Conservation (phyloP, 2,113 vertebrate species). For the Scortum barcoo region DNA sequence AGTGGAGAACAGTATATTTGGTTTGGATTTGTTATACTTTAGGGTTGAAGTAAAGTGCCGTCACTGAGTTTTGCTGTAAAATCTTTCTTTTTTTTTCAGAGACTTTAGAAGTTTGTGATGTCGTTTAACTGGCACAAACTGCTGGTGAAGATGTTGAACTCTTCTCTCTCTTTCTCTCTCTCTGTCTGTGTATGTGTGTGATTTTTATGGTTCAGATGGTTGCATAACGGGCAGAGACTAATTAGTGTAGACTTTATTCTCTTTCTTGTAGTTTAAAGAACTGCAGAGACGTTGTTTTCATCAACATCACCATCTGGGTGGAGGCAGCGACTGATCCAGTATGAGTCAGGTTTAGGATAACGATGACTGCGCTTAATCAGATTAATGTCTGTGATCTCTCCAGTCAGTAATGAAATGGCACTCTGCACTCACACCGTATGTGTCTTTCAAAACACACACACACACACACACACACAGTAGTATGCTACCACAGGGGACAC, state of each 20-base stretch:
- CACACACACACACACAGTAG: conserved; percentile 20
- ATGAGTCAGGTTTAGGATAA: conserved; percentile 30
- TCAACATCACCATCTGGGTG: background rate
- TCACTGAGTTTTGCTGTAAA: background rate
- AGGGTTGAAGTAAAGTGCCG: conserved; percentile 16
- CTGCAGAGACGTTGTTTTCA: background rate
- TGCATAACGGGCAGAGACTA: conserved; percentile 40
- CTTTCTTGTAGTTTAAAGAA: conserved; percentile 12
- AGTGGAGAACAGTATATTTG: background rate
- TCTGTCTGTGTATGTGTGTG: background rate
- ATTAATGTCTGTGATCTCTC: conserved; percentile 60
- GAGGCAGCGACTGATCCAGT: background rate
- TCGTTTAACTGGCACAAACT: conserved; percentile 3
- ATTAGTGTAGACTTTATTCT: conserved; percentile 31
- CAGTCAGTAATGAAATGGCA: conserved; percentile 61
- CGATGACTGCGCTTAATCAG: conserved; percentile 43
- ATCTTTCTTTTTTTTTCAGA: background rate
- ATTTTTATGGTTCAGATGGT: conserved; percentile 13
- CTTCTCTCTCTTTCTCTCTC: conserved; percentile 6
- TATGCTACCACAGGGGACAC: conserved; percentile 58
- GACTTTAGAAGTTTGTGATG: background rate
- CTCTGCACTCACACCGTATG: conserved; percentile 47
- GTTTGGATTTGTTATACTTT: background rate
- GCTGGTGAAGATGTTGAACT: conserved; percentile 15
- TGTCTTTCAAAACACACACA: conserved; percentile 34